A percentile compares a stretch with the other conserved stretches of the same genome.
These are phyloP conservation scores for Aplodontia rufa DNA, from an alignment of 2,113 vertebrate genomes.

Conservation along the genomic window DNA sequence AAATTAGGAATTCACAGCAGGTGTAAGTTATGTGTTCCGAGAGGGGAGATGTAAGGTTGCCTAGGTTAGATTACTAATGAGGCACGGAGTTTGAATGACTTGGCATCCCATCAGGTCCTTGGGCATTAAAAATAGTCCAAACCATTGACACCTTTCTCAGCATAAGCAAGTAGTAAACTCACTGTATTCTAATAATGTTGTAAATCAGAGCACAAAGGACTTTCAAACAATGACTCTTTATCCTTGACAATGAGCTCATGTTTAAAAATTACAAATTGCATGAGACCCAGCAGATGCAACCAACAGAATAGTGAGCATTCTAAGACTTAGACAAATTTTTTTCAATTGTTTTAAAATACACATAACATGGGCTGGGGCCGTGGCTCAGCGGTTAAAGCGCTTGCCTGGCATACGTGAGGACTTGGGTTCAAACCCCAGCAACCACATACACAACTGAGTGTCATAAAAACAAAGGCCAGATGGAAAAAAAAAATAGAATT, in stretches of 20 bases:
- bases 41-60: neutral
- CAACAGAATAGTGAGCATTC: neutral
- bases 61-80: neutral
- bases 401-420: too few species aligned
- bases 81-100: neutral
- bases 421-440: too few species aligned
- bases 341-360: neutral
- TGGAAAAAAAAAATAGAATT: too few species aligned
- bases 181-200: neutral
- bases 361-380: too few species aligned
- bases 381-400: too few species aligned
- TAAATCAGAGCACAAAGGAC: neutral
- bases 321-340: neutral
- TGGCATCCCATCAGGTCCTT: neutral
- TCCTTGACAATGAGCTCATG: neutral
- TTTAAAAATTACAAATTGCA: conserved; percentile 27
- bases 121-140: neutral
- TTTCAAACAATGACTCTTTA: neutral
- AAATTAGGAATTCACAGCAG: neutral
- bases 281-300: neutral
- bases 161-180: neutral
- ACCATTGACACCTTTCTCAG: neutral
- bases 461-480: too few species aligned
- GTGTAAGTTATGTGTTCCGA: neutral
- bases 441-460: too few species aligned